Base-by-base conservation (phyloP, 2,888 invertebrate species). In the Meiosimyza platycephala region DNA sequence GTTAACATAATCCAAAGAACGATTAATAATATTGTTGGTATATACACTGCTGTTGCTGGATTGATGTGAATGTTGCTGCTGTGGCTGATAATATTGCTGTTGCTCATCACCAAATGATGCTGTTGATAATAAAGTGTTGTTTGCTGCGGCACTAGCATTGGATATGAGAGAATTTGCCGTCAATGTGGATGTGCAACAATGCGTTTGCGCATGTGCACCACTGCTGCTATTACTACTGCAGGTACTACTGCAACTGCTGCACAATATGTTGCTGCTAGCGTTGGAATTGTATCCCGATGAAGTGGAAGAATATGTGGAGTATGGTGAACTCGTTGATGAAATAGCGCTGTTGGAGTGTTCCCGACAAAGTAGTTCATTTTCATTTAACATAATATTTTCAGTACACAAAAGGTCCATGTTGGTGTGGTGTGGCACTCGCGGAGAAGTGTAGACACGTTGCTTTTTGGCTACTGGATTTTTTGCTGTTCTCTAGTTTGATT, bases 381-480 rank as follows among this genome's bases (percentile, higher is more conserved):
- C 83, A 76, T 78, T 62, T 28, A 78, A 78, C 79, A 89, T 88
- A 83, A 90, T 90, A 81, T 89, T 89, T 87, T 90, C 90, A 84
- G 89, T 89, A 83, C 90, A 90, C 86, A 90, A 86, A 86, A 90
- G 88, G 88, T 90, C 90, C 90, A 90, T 90, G 76, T 76, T 81
- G 77, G n/a, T 55, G 50, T 22, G 66, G 54, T 62, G 50, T 7
- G 52, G 28, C 40, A 12, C 48, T 40, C 40, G 9, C 40, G 40
- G 40, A 68, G 47, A 50, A 3, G 6, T 12, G 28, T 13, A 18
- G 18, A 64, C 48, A 28, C 52, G 18, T 22, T 52, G 28, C 15
- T 11, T 47, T 47, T 67, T n/a, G 16, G 16, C 18, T 65, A 15
- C 47, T n/a, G 47, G 11, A 15, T 22, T 3, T 22, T 15, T 13